phyloP scores from a whole-genome alignment of 2,113 vertebrate genomes.

The Equus przewalskii region DNA sequence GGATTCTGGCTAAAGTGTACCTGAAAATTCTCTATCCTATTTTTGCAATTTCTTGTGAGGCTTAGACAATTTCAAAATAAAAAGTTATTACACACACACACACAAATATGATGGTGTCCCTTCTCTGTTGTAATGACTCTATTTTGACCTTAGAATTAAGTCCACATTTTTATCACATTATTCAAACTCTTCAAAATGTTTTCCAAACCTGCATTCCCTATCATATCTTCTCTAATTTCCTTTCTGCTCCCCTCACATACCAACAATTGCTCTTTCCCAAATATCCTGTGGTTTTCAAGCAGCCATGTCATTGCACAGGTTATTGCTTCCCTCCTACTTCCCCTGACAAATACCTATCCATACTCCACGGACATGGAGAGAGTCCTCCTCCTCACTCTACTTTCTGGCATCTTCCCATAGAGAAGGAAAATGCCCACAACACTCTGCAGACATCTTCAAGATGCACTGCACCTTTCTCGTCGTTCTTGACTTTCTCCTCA shows the following conservation, averaged over 20 bases:
- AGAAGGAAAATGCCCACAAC: background rate
- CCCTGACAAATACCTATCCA: background rate
- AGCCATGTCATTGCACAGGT: background rate
- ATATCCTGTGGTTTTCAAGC: background rate
- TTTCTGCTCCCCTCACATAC: background rate
- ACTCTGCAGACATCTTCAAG: background rate
- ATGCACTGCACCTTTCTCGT: background rate
- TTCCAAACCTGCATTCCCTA: background rate
- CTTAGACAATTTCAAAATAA: background rate
- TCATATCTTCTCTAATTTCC: background rate
- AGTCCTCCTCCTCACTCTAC: background rate
- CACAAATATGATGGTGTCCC: background rate
- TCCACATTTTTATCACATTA: background rate
- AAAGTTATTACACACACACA: background rate
- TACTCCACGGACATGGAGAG: background rate
- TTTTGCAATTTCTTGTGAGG: background rate
- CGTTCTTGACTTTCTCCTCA: background rate
- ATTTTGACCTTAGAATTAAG: background rate
- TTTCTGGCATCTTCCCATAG: background rate
- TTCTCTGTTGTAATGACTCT: background rate
- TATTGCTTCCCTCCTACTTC: background rate
- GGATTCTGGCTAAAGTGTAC: background rate
- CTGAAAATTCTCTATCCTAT: background rate
- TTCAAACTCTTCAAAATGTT: background rate
- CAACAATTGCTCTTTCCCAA: background rate